phyloP scores from a whole-genome alignment of 2,797 vertebrate species.

The Aldrovandia affinis region DNA sequence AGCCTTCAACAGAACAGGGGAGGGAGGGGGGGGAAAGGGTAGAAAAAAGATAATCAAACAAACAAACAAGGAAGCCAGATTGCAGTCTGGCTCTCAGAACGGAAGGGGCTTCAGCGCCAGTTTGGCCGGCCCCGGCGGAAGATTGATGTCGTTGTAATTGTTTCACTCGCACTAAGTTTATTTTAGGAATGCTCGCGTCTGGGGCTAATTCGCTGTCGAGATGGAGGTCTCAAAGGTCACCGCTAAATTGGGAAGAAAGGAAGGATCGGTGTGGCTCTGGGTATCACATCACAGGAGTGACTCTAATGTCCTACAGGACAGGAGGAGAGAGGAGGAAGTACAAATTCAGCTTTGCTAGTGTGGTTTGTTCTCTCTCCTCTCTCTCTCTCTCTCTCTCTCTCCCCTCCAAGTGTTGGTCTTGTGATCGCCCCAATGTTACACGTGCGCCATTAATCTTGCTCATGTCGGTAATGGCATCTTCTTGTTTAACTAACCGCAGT shows the following conservation, averaged over 20 bases:
- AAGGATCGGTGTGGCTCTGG: conserved; percentile 45
- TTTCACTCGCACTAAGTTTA: conserved; percentile 33
- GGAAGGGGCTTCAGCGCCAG: neutral
- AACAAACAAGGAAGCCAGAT: conserved; percentile 5
- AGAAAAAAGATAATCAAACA: neutral
- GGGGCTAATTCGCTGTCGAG: conserved; percentile 33
- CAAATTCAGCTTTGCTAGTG: neutral
- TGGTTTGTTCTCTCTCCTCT: neutral
- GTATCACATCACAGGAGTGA: conserved; percentile 63
- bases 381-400: conserved; percentile 1
- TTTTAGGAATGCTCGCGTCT: conserved; percentile 47
- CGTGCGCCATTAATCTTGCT: conserved; percentile 51
- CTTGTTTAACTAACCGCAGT: conserved; percentile 44
- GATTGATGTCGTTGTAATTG: conserved; percentile 29
- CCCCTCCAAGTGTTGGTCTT: conserved; percentile 30
- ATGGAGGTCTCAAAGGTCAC: conserved; percentile 19
- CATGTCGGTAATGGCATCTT: conserved; percentile 43
- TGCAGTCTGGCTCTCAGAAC: neutral
- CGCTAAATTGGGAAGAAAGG: conserved; percentile 22
- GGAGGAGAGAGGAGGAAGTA: neutral
- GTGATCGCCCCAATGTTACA: conserved; percentile 19
- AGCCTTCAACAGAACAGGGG: conserved; percentile 40
- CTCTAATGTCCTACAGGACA: conserved; percentile 39
- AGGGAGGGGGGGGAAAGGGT: conserved; percentile 40
- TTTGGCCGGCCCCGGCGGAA: neutral